These are phyloP conservation scores for Trypoxylon attenuatum DNA, from an alignment of 2,888 invertebrate genomes.

Conservation along the genomic window DNA sequence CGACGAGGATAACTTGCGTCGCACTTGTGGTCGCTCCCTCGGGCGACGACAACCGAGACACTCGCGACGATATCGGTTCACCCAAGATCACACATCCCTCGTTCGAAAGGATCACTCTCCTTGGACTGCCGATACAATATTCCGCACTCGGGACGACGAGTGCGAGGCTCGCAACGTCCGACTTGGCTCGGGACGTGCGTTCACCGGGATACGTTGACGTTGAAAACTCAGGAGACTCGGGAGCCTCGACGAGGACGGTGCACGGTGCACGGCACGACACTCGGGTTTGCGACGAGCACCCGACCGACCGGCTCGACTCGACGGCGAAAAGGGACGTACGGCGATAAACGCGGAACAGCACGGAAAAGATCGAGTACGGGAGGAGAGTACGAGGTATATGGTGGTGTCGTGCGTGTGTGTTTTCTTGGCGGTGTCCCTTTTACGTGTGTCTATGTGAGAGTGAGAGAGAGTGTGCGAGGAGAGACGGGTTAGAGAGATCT, in stretches of 20 bases:
- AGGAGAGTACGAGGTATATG: conserved; percentile 33
- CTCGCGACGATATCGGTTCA: conserved; percentile 23
- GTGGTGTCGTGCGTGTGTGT: conserved; percentile 35
- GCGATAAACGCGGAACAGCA: conserved; percentile 30
- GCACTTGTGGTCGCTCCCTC: background rate
- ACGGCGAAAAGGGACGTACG: conserved; percentile 30
- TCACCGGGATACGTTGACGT: background rate
- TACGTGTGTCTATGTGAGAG: conserved; percentile 20
- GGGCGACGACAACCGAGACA: conserved; percentile 8
- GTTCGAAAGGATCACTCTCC: background rate
- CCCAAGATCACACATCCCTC: conserved; percentile 2
- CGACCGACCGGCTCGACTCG: conserved; percentile 36
- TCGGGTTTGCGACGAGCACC: conserved; percentile 24
- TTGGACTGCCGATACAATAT: background rate
- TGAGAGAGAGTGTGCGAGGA: conserved; percentile 25
- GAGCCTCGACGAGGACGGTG: conserved; percentile 61
- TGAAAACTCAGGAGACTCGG: background rate
- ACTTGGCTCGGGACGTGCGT: background rate
- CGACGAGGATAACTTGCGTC: no score
- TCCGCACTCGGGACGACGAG: background rate
- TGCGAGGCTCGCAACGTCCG: background rate
- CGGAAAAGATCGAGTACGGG: conserved; percentile 36
- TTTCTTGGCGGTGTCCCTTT: conserved; percentile 41
- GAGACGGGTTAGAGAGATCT: conserved; percentile 59
- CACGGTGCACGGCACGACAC: conserved; percentile 56